phyloP scores from a whole-genome alignment of 1,140 invertebrate genomes.

The Ceratina calcarata region DNA sequence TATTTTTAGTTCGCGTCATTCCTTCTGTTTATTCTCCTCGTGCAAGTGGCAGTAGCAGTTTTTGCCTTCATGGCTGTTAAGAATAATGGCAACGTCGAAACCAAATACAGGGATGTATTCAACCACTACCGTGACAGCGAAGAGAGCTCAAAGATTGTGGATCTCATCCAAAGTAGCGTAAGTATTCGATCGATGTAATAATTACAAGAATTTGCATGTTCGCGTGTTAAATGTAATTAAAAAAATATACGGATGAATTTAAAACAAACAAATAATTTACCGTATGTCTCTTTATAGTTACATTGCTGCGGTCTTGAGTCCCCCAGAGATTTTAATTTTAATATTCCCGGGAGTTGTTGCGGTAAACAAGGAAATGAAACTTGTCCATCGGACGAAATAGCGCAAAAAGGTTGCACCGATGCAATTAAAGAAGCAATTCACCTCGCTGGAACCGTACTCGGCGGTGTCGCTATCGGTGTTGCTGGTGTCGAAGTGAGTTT shows the following conservation, averaged over 20 bases:
- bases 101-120: constrained; percentile 75
- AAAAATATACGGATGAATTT: too few relatives aligned
- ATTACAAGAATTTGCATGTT: too few relatives aligned
- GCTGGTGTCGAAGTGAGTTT: constrained; percentile 84
- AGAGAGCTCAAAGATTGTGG: constrained; percentile 77
- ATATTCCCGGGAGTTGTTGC: constrained; percentile 70
- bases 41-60: constrained; percentile 83
- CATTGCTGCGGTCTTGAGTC: constrained; percentile 84
- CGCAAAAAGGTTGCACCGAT: constrained; percentile 77
- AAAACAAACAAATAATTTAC: too few relatives aligned
- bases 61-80: constrained; percentile 79
- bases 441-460: constrained; percentile 81
- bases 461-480: constrained; percentile 84
- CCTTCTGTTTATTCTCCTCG: constrained; percentile 83
- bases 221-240: too few relatives aligned
- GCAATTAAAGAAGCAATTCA: constrained; percentile 77
- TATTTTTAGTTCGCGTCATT: constrained; percentile 83
- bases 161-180: constrained; percentile 81
- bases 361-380: not conserved
- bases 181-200: constrained; percentile 45
- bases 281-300: constrained; percentile 75
- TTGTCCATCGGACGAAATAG: constrained; percentile 5
- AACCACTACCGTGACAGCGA: constrained; percentile 68
- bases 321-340: too few relatives aligned
- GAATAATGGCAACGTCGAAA: constrained; percentile 72